Conservation (phyloP, 2,113 vertebrate genomes). For the Delphinapterus leucas region DNA sequence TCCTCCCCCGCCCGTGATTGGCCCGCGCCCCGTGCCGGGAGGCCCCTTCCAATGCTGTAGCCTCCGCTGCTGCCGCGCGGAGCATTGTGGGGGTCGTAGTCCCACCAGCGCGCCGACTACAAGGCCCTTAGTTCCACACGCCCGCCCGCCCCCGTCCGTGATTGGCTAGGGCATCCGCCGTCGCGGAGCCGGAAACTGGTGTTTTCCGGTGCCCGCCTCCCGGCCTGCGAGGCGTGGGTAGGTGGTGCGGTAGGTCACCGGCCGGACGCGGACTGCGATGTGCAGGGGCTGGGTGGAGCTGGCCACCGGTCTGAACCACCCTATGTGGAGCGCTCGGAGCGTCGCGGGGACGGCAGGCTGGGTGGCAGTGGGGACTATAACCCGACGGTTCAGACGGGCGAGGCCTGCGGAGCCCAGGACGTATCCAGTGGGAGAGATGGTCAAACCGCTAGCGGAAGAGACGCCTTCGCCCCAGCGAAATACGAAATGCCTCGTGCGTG, state of each 20-base stretch:
- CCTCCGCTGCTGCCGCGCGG: not conserved
- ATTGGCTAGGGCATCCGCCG: not conserved
- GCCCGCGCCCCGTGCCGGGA: not conserved
- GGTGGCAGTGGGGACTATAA: not conserved
- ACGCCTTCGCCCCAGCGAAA: not conserved
- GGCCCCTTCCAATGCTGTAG: not conserved
- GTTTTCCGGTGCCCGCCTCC: not conserved
- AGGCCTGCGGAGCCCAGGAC: not conserved
- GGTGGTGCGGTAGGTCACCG: accelerated
- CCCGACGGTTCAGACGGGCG: not conserved
- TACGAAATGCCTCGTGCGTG: not conserved
- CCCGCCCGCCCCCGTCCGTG: not conserved
- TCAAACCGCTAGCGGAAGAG: not conserved
- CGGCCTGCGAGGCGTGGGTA: not conserved
- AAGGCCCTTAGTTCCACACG: not conserved
- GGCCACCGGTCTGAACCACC: too few relatives aligned
- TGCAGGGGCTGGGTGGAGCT: not conserved
- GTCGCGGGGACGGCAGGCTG: not conserved
- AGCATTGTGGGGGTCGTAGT: slow-evolving; percentile 78
- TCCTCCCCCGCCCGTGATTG: not conserved
- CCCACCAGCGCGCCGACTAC: not conserved
- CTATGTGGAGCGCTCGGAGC: not conserved
- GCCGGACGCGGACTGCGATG: accelerated
- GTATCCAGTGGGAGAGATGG: too few relatives aligned
- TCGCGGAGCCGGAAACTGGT: not conserved